phyloP scores from a whole-genome alignment of 1,140 invertebrate species.

The Pemphigus obesinymphae region DNA sequence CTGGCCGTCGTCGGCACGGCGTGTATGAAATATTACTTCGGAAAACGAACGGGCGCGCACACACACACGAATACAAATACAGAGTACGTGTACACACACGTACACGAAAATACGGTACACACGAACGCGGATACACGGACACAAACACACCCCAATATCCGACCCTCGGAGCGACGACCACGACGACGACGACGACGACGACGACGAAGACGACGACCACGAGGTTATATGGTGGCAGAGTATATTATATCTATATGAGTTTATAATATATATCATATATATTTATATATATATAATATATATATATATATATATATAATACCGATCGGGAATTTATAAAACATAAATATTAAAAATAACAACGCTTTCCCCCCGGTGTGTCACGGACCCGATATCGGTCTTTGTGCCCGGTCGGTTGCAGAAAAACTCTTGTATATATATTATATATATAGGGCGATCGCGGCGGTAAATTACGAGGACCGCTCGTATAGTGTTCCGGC shows the following conservation, averaged over 20 bases:
- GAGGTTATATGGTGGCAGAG: no score
- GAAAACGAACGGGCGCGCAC: background rate
- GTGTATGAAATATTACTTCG: conserved; percentile 11
- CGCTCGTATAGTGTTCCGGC: background rate
- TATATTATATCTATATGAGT: background rate
- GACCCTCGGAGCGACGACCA: background rate
- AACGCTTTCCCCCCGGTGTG: background rate
- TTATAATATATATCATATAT: background rate
- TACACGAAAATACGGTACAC: no score
- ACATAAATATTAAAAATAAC: conserved; percentile 36
- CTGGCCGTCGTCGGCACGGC: conserved; percentile 17
- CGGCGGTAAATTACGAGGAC: conserved; percentile 5
- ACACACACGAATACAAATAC: no score
- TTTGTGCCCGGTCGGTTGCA: background rate
- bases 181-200: background rate
- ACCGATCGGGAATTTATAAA: conserved; percentile 32
- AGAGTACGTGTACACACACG: no score
- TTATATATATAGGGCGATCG: background rate
- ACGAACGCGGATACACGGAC: no score
- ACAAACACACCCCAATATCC: background rate
- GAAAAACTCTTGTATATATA: no score
- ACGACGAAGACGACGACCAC: background rate
- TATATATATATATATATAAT: background rate
- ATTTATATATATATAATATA: background rate
- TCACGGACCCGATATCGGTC: background rate